Evolutionary conservation across 53 echinoderm and acorn worm genomes (phyloP), one percentile per base, ranked within the genome.

Genomic region (Antedon mediterranea): DNA sequence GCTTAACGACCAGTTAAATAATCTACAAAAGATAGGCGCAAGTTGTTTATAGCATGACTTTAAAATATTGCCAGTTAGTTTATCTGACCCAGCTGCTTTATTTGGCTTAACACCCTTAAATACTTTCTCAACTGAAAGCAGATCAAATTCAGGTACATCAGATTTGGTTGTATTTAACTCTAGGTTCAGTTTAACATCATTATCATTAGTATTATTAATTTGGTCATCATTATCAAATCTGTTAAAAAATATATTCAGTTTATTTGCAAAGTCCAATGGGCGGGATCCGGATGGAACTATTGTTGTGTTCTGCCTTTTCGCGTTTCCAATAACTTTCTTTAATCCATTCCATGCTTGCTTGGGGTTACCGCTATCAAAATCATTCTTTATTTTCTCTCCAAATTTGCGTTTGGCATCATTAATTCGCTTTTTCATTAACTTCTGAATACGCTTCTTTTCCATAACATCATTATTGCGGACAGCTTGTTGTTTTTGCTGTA

Each of bases 401-500:
- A 15, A 57, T 57, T 2, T 6, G 2, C 23, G 7, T 26, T 57
- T 57, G 15, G 15, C 57, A 18, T 18, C 15, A 18, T 57, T 57
- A 18, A 57, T 57, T 15, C 9, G 57, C 23, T 57, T 57, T 13
- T 57, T 26, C 11, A 57, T 18, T 57, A 18, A 13, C 11, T 23
- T 23, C 23, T 57, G 57, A 11, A 57, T 57, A 8, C 57, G 11
- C 23, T 57, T 57, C 18, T 57, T 37, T n/a, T n/a, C n/a, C n/a
- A n/a, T n/a, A n/a, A n/a, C n/a, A n/a, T n/a, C n/a, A n/a, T n/a
- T n/a, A n/a, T n/a, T n/a, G n/a, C n/a, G n/a, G n/a, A n/a, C n/a
- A n/a, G n/a, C 83, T 32, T 26, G 3, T 20, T 83, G 71, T 33
- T 83, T 83, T 31, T 31, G 28, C 14, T 72, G 29, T 29, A 78